phyloP scores from a whole-genome alignment of 2,888 invertebrate species.

The Drosophila anceps region DNA sequence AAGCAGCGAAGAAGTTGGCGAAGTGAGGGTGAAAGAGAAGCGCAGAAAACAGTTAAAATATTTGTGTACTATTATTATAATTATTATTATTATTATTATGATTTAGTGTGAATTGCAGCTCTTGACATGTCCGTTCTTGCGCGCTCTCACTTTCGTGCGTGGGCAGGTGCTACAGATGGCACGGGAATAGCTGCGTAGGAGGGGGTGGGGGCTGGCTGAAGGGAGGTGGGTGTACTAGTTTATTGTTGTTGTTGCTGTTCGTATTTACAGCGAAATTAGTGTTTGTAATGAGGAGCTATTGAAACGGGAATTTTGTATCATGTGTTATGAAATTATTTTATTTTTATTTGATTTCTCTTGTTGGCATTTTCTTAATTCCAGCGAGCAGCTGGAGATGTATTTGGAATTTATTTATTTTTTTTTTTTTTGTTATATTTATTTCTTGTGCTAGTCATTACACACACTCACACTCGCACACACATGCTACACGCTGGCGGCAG shows the following conservation, averaged over 20 bases:
- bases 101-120: slow-evolving; percentile 4
- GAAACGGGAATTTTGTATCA: slow-evolving; percentile 22
- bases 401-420: slow-evolving; percentile 32
- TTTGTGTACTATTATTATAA: slow-evolving; percentile 17
- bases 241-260: slow-evolving; percentile 36
- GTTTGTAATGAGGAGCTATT: slow-evolving; percentile 39
- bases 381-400: slow-evolving; percentile 71
- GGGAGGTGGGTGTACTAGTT: background rate
- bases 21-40: slow-evolving; percentile 10
- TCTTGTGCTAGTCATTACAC: slow-evolving; percentile 75
- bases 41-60: slow-evolving; percentile 20
- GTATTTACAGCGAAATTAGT: slow-evolving; percentile 55
- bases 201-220: background rate
- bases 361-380: slow-evolving; percentile 22
- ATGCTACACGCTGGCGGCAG: slow-evolving; percentile 29
- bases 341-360: slow-evolving; percentile 28
- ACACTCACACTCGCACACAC: slow-evolving; percentile 28
- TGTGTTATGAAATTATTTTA: slow-evolving; percentile 27
- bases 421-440: slow-evolving; percentile 66
- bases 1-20: slow-evolving; percentile 8
- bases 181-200: background rate
- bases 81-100: slow-evolving; percentile 28
- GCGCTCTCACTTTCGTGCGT: slow-evolving; percentile 33
- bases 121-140: slow-evolving; percentile 27
- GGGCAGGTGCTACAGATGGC: slow-evolving; percentile 40